A percentile compares a stretch with the other conserved stretches of the same genome.
These are phyloP conservation scores for Sycon ciliatum DNA, from an alignment of 37 sponge, comb jelly and placozoan genomes.

Conservation along the genomic window DNA sequence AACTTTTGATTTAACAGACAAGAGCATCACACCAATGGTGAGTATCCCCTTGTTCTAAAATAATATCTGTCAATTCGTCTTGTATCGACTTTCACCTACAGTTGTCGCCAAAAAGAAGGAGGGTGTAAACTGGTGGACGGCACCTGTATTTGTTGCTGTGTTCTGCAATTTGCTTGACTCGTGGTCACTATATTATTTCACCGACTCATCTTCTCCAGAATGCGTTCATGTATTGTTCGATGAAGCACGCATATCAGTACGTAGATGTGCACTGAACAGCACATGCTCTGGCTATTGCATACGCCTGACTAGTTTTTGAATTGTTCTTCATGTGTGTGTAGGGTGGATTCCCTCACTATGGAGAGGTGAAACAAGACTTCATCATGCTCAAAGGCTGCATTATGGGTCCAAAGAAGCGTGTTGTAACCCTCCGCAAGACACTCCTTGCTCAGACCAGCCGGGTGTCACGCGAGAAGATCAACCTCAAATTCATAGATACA, in stretches of 20 bases:
- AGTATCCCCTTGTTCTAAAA: no score
- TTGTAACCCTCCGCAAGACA: slow-evolving; percentile 91
- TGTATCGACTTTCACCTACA: no score
- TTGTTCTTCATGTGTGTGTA: slow-evolving; percentile 11
- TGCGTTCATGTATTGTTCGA: no score
- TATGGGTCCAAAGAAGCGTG: slow-evolving; percentile 90
- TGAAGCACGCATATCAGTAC: no score
- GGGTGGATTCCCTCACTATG: slow-evolving; percentile 99
- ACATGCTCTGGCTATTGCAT: no score
- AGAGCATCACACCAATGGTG: slow-evolving; percentile 95
- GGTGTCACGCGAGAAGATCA: slow-evolving; percentile 76
- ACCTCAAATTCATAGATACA: slow-evolving; percentile 96
- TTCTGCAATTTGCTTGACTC: no score
- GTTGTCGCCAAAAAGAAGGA: no score
- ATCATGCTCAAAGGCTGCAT: slow-evolving; percentile 94
- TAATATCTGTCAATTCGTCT: not conserved
- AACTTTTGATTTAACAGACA: slow-evolving; percentile 64
- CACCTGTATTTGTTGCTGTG: no score
- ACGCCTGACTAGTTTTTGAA: not conserved
- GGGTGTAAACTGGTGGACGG: no score
- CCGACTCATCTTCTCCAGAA: no score
- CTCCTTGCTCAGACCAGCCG: slow-evolving; percentile 66
- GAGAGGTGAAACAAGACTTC: slow-evolving; percentile 88
- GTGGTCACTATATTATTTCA: no score
- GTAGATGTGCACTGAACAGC: no score